Conservation (phyloP, 2,797 vertebrate species). For the Syncerus caffer region DNA sequence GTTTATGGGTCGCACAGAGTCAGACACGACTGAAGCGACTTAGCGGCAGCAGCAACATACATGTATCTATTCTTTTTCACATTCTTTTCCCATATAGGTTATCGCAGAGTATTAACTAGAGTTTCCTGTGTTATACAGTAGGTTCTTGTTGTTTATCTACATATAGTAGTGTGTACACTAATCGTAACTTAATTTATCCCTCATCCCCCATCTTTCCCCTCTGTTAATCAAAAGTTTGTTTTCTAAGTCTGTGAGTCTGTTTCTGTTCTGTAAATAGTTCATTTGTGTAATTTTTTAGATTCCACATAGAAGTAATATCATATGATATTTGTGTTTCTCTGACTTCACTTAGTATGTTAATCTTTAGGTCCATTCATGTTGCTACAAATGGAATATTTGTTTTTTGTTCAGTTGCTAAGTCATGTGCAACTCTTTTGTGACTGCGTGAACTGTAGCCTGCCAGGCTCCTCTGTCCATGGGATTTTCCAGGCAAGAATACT, state of each 20-base stretch:
- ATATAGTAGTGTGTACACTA: background rate
- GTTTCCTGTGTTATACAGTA: background rate
- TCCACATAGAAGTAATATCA: background rate
- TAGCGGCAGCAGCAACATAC: background rate
- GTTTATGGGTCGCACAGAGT: no score
- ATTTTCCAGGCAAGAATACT: no score
- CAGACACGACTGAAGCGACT: accelerated
- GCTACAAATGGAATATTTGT: background rate
- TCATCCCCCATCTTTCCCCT: background rate
- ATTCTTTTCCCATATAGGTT: background rate
- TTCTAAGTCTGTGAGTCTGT: background rate
- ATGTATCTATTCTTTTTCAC: background rate
- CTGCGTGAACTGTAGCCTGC: accelerated
- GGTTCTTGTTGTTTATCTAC: background rate
- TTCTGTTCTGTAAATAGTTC: background rate
- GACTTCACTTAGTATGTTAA: background rate
- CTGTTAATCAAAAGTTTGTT: background rate
- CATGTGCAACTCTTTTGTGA: no score
- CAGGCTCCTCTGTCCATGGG: no score
- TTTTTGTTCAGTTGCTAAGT: no score
- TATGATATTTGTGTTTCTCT: background rate
- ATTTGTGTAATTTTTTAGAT: background rate
- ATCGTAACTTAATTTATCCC: background rate
- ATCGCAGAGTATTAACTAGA: background rate
- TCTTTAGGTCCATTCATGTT: background rate